Conservation (phyloP, 2,113 vertebrate species). For the Andinoacara biseriatus region DNA sequence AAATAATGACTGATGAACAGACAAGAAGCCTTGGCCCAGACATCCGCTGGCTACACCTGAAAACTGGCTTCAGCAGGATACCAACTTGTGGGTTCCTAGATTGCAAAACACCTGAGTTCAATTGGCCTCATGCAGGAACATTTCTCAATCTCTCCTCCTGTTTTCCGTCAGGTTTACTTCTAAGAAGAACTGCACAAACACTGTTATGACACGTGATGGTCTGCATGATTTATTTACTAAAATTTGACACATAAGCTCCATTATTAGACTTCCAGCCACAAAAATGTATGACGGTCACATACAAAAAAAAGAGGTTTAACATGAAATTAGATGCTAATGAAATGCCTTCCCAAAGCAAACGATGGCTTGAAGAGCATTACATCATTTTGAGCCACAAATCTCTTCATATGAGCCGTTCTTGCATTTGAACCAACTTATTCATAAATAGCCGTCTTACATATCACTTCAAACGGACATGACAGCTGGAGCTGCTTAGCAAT, state of each 20-base stretch:
- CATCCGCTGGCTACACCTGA: background rate
- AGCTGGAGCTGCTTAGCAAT: constrained; percentile 11
- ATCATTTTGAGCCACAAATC: background rate
- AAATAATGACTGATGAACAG: background rate
- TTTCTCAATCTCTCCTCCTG: background rate
- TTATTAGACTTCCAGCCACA: background rate
- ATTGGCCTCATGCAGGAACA: background rate
- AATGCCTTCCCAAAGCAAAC: background rate
- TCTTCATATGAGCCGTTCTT: background rate
- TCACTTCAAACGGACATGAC: constrained; percentile 21
- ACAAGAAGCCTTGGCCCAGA: background rate
- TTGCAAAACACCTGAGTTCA: background rate
- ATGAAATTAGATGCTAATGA: background rate
- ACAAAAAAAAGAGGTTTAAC: background rate
- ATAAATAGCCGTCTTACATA: background rate
- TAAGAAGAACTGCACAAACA: background rate
- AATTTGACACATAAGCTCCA: background rate
- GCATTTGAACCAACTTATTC: background rate
- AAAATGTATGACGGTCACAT: background rate
- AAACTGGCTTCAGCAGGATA: background rate
- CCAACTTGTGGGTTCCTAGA: background rate
- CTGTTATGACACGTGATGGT: background rate
- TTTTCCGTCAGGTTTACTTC: background rate
- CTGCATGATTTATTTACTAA: background rate
- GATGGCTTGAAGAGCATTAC: background rate